A percentile compares a stretch with the other conserved stretches of the same genome.
phyloP scores from a whole-genome alignment of 2,797 vertebrate genomes.

The Typhlichthys eigenmanni region DNA sequence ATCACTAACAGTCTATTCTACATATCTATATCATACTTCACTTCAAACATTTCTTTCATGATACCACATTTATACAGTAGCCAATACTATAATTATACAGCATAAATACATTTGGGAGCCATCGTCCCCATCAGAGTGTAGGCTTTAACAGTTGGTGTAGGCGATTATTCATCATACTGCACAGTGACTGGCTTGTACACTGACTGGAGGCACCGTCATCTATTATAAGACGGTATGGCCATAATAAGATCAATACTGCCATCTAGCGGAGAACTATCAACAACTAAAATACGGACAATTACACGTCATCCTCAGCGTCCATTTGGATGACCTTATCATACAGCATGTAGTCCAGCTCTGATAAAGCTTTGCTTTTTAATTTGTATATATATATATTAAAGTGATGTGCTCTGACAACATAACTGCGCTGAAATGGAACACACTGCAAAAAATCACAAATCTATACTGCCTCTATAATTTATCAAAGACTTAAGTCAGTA shows the following conservation, averaged over 20 bases:
- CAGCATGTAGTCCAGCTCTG: no score
- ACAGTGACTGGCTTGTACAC: conserved; percentile 19
- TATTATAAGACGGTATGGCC: no score
- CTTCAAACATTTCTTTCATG: conserved; percentile 3
- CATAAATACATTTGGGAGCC: conserved; percentile 3
- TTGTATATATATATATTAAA: no score
- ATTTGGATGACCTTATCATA: no score
- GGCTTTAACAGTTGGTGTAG: conserved; percentile 13
- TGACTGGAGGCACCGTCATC: not conserved
- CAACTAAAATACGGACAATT: not conserved
- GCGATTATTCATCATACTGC: conserved; percentile 14
- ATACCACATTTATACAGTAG: not conserved
- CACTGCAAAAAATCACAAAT: no score
- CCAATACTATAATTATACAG: not conserved
- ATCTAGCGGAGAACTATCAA: conserved; percentile 44
- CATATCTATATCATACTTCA: not conserved
- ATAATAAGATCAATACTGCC: conserved; percentile 45
- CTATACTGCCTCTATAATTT: no score
- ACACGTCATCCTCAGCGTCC: not conserved
- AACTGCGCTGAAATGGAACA: no score
- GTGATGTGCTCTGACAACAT: no score
- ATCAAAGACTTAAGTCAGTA: no score
- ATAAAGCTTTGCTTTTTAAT: no score
- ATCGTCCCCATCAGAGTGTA: conserved; percentile 4
- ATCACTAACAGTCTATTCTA: conserved; percentile 6